Base-by-base conservation (phyloP, 2,888 invertebrate genomes). In the Eumerus sabulonum region DNA sequence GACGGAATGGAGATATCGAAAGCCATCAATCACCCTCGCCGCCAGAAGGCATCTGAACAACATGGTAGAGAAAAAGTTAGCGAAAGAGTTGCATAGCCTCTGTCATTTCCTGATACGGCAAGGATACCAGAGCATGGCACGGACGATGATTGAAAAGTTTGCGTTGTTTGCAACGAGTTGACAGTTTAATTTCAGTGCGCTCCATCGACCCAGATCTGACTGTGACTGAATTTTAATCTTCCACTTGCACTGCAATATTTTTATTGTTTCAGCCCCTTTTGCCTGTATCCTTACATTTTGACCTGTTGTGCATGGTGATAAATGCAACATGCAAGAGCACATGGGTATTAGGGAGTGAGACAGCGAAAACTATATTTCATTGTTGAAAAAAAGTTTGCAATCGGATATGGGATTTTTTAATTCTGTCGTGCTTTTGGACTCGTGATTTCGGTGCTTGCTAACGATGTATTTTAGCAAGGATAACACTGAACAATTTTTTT, bases 161-260 rank as follows among this genome's bases (percentile, higher is more conserved):
- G 54, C 45, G 68, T 40, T 73, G 64, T 68, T 74, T 54, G 64
- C 74, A 79, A 74, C 64, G 64, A 70, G 74, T 79, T 79, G 79
- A 79, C 79, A 79, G 79, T 79, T 79, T 79, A 79, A 79, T 79
- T 79, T 79, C 68, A 56, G 59, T 60, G 50, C 60, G 53, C 59
- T 67, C 57, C 56, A 72, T 62, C 77, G 72, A 72, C 73, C 77
- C 63, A 77, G 42, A 68, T 77, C 47, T 48, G 56, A 53, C 47
- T 63, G 47, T 27, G 51, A 72, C 66, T 60, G 56, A 57, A 57
- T 66, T 72, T 66, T 47, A 51, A 72, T 67, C 51, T 51, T 62
- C 66, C 62, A 47, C 62, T 72, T 60, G 27, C 27, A 27, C 27
- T 27, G 27, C 27, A 27, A 27, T 27, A 27, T 27, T 27, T 27